Evolutionary conservation across 2,113 vertebrate species (phyloP).

Genomic region (Tachysurus vachellii): DNA sequence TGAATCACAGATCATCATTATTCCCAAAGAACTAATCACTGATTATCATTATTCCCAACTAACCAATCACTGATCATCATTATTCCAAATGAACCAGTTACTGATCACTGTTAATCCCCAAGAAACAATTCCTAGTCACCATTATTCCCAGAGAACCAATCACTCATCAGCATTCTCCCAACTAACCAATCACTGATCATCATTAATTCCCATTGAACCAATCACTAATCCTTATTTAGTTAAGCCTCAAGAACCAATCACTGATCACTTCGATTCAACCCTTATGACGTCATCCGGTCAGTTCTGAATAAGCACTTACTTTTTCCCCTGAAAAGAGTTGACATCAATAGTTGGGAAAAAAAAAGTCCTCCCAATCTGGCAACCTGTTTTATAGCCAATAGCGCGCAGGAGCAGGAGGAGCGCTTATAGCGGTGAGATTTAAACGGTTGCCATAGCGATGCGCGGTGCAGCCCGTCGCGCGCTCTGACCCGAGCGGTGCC

Average conservation of each 20-base stretch:
- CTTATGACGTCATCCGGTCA: neutral
- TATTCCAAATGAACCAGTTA: neutral
- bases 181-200: neutral
- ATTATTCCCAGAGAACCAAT: too few relatives aligned
- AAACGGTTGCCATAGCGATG: constrained; percentile 16
- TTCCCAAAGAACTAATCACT: too few relatives aligned
- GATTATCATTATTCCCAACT: too few relatives aligned
- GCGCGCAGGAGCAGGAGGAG: neutral
- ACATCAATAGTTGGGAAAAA: neutral
- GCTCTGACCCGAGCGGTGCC: constrained; percentile 12
- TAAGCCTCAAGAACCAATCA: neutral
- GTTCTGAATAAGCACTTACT: neutral
- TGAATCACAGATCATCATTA: too few relatives aligned
- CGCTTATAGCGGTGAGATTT: constrained; percentile 44
- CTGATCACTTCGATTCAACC: neutral
- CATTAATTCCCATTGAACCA: neutral
- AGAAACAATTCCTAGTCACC: too few relatives aligned
- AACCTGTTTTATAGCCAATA: constrained; percentile 19
- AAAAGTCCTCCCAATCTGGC: constrained; percentile 1
- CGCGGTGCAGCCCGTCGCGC: constrained; percentile 13
- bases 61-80: too few relatives aligned
- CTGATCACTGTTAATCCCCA: neutral
- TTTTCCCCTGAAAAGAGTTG: neutral
- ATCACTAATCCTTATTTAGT: neutral
- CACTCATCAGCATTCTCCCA: neutral